phyloP scores from a whole-genome alignment of 2,888 invertebrate genomes.

The Blera fallax region DNA sequence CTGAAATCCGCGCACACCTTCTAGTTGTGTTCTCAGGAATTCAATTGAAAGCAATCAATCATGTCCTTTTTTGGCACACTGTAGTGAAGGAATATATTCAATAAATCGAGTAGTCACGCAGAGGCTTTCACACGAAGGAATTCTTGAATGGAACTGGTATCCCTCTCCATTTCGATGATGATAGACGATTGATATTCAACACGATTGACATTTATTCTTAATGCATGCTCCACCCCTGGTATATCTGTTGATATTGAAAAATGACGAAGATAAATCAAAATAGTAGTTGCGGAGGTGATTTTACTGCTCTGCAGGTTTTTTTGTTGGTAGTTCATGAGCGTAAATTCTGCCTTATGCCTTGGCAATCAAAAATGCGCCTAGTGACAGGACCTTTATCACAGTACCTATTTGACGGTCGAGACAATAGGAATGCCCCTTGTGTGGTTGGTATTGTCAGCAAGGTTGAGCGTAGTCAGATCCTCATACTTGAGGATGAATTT shows the following conservation, averaged over 20 bases:
- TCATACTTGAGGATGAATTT: no score
- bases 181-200: slow-evolving; percentile 40
- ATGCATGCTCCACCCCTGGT: background rate
- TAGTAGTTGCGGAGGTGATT: no score
- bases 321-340: no score
- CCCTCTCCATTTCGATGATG: background rate
- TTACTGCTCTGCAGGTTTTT: no score
- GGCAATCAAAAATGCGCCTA: no score
- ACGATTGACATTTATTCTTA: slow-evolving; percentile 39
- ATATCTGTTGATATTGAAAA: background rate
- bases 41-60: slow-evolving; percentile 20
- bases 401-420: no score
- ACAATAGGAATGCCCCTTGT: no score
- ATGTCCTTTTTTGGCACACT: slow-evolving; percentile 4
- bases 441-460: no score
- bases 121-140: slow-evolving; percentile 26
- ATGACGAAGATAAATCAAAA: background rate
- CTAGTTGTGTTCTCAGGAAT: background rate
- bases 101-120: slow-evolving; percentile 47
- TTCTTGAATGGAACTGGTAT: slow-evolving; percentile 32
- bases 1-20: background rate
- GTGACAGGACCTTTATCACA: no score
- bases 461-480: no score
- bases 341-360: no score
- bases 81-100: background rate